phyloP scores from a whole-genome alignment of 2,113 vertebrate genomes.

The Diphyllodes magnificus region DNA sequence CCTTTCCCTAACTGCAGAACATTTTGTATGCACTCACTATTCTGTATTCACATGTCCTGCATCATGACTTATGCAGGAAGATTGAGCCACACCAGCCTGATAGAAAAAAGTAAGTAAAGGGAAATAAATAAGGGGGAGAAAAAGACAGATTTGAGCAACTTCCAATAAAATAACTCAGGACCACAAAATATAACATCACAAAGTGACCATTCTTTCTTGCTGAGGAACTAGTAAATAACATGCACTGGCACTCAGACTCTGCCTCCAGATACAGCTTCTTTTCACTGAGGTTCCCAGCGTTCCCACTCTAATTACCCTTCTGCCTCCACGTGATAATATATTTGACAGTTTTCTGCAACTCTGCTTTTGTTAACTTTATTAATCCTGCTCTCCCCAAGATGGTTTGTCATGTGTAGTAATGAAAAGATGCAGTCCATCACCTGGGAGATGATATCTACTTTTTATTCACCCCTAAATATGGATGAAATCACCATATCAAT shows the following conservation, averaged over 20 bases:
- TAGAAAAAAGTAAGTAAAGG: not conserved
- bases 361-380: conserved; percentile 19
- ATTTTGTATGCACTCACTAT: not conserved
- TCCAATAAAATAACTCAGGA: not conserved
- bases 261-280: not conserved
- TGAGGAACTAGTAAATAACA: not conserved
- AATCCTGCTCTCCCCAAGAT: not conserved
- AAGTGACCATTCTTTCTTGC: not conserved
- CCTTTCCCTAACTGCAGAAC: not conserved
- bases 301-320: not conserved
- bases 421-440: not conserved
- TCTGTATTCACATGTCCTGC: not conserved
- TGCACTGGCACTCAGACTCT: not conserved
- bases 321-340: not conserved
- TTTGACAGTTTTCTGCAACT: not conserved
- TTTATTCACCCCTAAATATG: not conserved
- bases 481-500: not conserved
- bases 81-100: not conserved
- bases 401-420: not conserved
- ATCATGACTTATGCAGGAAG: not conserved
- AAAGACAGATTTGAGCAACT: not conserved
- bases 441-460: not conserved
- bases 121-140: not conserved
- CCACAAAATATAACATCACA: not conserved
- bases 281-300: not conserved